Evolutionary conservation across 2,113 vertebrate species (phyloP).

Genomic region (Carassius auratus): DNA sequence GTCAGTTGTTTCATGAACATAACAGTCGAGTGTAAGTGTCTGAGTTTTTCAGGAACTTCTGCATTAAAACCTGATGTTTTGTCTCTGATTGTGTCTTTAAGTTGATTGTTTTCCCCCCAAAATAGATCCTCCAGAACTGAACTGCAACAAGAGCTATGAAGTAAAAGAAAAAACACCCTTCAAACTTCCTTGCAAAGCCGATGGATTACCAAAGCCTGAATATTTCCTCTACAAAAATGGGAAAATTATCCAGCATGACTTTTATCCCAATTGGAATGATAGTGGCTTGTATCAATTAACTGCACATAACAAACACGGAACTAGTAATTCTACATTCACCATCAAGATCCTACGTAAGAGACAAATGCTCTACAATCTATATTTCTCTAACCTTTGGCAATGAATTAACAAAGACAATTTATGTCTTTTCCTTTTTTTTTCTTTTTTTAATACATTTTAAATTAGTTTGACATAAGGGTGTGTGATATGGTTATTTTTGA

Average conservation of each 20-base stretch:
- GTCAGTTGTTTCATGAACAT: not conserved
- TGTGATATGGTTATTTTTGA: too few relatives aligned
- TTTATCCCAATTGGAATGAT: not conserved
- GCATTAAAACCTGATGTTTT: not conserved
- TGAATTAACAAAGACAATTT: not conserved
- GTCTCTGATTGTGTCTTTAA: not conserved
- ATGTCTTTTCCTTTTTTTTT: too few relatives aligned
- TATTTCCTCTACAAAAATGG: slow-evolving; percentile 56
- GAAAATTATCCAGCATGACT: fast-evolving
- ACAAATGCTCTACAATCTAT: not conserved
- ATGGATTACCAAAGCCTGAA: slow-evolving; percentile 42
- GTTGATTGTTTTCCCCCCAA: slow-evolving; percentile 14
- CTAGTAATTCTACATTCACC: not conserved
- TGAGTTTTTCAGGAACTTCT: not conserved
- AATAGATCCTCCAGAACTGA: slow-evolving; percentile 59
- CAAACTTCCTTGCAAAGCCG: slow-evolving; percentile 35
- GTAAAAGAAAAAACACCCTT: not conserved
- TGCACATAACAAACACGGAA: slow-evolving; percentile 62
- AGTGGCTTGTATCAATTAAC: slow-evolving; percentile 52
- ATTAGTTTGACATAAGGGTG: too few relatives aligned
- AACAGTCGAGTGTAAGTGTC: slow-evolving; percentile 66
- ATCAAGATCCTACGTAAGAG: slow-evolving; percentile 60
- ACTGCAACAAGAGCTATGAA: slow-evolving; percentile 3
- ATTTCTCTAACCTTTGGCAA: not conserved
- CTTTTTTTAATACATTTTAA: too few relatives aligned